Evolutionary conservation across 2,888 invertebrate species (phyloP).

Genomic region (Omphaloscelis lunosa): DNA sequence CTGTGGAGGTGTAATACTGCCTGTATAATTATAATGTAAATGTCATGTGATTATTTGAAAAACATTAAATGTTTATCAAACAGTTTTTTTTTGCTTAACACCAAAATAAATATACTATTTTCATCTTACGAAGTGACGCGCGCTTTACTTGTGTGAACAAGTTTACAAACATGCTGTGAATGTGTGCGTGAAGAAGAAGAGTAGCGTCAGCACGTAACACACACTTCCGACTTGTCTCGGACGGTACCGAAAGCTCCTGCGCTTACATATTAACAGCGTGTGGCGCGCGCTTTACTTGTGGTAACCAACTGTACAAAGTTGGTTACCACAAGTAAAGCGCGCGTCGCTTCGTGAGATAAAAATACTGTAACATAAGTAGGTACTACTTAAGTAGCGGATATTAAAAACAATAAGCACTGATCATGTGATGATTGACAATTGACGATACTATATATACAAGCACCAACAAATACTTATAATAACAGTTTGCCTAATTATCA

Average conservation of each 20-base stretch:
- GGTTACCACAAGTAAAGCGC: not conserved
- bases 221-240: too few relatives aligned
- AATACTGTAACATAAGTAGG: not conserved
- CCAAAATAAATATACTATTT: constrained; percentile 14
- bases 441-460: constrained; percentile 58
- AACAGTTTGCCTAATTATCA: constrained; percentile 53
- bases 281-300: too few relatives aligned
- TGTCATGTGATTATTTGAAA: constrained; percentile 34
- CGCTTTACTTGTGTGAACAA: not conserved
- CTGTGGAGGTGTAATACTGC: constrained; percentile 39
- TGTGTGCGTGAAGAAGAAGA: not conserved
- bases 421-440: constrained; percentile 48
- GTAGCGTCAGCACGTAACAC: too few relatives aligned
- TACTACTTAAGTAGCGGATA: constrained; percentile 39
- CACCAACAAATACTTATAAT: constrained; percentile 53
- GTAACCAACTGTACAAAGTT: too few relatives aligned
- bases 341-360: too few relatives aligned
- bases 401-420: constrained; percentile 51
- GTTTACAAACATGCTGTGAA: not conserved
- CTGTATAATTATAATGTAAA: constrained; percentile 23
- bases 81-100: constrained; percentile 48
- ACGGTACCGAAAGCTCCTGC: too few relatives aligned
- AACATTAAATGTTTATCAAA: constrained; percentile 58
- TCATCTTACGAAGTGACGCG: not conserved
- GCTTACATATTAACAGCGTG: not conserved